Conservation (phyloP, 2,888 invertebrate genomes). For the Noctuana brunneofusca region DNA sequence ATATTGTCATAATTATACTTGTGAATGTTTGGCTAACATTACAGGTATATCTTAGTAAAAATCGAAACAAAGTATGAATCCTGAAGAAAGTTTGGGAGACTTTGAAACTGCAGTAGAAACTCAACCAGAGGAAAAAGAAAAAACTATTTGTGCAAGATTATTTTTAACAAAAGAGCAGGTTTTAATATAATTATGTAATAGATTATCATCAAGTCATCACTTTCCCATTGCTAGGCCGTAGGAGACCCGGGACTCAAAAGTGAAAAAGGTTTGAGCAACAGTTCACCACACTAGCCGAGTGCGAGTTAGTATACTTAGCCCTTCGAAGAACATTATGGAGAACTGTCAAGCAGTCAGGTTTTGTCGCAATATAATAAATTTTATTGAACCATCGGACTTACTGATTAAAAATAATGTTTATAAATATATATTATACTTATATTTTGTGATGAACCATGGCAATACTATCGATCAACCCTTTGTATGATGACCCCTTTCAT, state of each 20-base stretch:
- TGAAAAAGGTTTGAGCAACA: too few species aligned
- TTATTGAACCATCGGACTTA: too few species aligned
- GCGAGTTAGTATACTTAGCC: too few species aligned
- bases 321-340: too few species aligned
- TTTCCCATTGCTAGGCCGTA: background rate
- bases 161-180: constrained; percentile 64
- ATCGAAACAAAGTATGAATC: constrained; percentile 35
- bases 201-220: background rate
- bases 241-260: too few species aligned
- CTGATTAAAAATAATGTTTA: too few species aligned
- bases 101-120: constrained; percentile 40
- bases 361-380: too few species aligned
- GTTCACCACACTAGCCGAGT: too few species aligned
- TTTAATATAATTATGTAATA: background rate
- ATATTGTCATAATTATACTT: too few species aligned
- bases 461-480: background rate
- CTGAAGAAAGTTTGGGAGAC: constrained; percentile 45
- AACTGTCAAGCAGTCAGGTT: too few species aligned
- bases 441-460: too few species aligned
- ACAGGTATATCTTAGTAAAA: background rate
- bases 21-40: background rate
- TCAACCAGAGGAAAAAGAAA: constrained; percentile 57
- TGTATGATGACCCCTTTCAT: background rate
- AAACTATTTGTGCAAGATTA: constrained; percentile 58
- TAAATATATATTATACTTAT: too few species aligned